These are phyloP conservation scores for Hydrotaea cyrtoneurina DNA, from an alignment of 2,888 invertebrate species.

Conservation along the genomic window DNA sequence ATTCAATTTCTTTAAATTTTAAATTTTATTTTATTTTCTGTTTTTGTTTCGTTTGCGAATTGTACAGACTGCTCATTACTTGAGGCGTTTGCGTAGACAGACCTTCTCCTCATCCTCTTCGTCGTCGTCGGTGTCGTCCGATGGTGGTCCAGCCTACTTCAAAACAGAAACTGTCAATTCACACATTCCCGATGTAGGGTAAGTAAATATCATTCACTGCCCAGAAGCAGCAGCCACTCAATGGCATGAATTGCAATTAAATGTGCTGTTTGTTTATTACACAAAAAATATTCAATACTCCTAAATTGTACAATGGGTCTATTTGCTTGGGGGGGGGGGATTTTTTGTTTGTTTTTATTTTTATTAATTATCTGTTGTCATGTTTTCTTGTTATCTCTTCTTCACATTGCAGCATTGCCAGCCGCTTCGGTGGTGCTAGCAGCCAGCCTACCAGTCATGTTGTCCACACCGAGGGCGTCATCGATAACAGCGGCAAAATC, in stretches of 20 bases:
- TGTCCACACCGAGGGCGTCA: conserved; percentile 66
- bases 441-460: conserved; percentile 59
- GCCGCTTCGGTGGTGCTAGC: conserved; percentile 63
- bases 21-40: conserved; percentile 6
- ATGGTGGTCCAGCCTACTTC: conserved; percentile 69
- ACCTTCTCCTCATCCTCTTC: conserved; percentile 70
- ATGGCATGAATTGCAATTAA: conserved; percentile 26
- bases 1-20: neutral
- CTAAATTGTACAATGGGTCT: neutral
- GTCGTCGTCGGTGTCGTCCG: conserved; percentile 69
- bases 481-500: conserved; percentile 63
- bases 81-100: conserved; percentile 76
- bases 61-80: conserved; percentile 67
- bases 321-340: neutral
- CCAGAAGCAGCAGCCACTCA: neutral
- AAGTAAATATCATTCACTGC: conserved; percentile 25
- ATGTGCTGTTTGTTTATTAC: neutral
- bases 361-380: conserved; percentile 8
- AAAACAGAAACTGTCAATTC: conserved; percentile 65
- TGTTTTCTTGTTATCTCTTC: neutral
- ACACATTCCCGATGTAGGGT: conserved; percentile 50
- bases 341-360: too few relatives aligned
- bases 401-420: conserved; percentile 59
- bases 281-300: neutral
- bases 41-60: too few relatives aligned